Percentiles rank a stretch among this genome's conserved stretches.
phyloP scores from a whole-genome alignment of 2,888 invertebrate species.

The Drosophila dives region DNA sequence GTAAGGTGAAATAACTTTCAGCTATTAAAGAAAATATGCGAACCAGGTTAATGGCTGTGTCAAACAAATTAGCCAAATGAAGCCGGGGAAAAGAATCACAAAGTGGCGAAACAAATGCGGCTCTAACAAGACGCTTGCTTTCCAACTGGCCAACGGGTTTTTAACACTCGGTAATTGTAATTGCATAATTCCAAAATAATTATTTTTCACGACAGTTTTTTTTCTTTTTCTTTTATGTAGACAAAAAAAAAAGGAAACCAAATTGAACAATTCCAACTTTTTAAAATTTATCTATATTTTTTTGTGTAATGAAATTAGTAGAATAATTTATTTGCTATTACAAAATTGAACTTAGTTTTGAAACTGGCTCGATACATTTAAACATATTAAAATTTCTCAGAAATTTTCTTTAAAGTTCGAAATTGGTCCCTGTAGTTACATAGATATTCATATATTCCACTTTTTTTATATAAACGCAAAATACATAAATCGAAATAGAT shows the following conservation, averaged over 20 bases:
- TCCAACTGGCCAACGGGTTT: slow-evolving; percentile 3
- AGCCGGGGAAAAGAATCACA: slow-evolving; percentile 5
- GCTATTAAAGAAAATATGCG: slow-evolving; percentile 2
- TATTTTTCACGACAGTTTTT: background rate
- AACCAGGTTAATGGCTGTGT: slow-evolving; percentile 3
- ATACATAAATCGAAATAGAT: background rate
- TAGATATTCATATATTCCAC: background rate
- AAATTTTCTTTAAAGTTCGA: background rate
- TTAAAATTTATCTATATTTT: background rate
- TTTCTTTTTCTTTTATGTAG: background rate
- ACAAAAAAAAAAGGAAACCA: background rate
- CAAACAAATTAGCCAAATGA: slow-evolving; percentile 2
- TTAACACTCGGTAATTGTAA: background rate
- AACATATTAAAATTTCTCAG: background rate
- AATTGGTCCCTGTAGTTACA: background rate
- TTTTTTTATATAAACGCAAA: background rate
- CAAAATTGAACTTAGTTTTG: background rate
- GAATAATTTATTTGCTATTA: background rate
- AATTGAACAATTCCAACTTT: background rate
- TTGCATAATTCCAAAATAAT: background rate
- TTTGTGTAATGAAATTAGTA: background rate
- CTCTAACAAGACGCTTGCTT: slow-evolving; percentile 4
- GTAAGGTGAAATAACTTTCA: background rate
- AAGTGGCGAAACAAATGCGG: background rate
- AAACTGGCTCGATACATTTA: background rate